phyloP scores from a whole-genome alignment of 2,888 invertebrate species.

The Chromoteleia sp. region DNA sequence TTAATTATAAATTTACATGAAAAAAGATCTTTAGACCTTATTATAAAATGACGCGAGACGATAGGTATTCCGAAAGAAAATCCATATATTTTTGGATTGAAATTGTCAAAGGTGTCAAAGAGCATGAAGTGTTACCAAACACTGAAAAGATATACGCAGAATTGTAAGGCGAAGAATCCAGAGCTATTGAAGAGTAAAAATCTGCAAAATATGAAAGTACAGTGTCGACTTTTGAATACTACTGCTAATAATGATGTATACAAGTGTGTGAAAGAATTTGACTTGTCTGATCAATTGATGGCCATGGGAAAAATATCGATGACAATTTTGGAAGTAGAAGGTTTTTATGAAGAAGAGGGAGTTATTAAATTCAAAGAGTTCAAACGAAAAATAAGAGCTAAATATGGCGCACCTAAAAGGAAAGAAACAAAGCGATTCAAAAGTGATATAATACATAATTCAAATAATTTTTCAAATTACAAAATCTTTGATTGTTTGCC shows the following conservation, averaged over 20 bases:
- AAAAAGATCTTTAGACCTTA: background rate
- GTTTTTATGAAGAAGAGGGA: conserved; percentile 2
- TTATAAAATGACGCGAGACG: background rate
- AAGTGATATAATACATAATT: background rate
- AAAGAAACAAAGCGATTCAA: background rate
- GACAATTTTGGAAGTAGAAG: background rate
- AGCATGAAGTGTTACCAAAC: background rate
- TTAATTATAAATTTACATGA: background rate
- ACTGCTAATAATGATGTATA: background rate
- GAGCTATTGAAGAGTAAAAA: background rate
- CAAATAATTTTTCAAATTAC: too few species aligned
- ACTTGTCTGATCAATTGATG: background rate
- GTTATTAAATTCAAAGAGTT: background rate
- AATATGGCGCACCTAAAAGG: background rate
- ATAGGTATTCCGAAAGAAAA: background rate
- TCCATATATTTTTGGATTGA: conserved; percentile 12
- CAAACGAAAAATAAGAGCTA: background rate
- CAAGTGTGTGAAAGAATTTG: background rate
- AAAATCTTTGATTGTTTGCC: too few species aligned
- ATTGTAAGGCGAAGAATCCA: background rate
- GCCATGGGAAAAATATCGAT: background rate
- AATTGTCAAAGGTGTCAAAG: background rate
- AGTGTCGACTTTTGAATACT: background rate
- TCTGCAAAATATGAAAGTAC: background rate
- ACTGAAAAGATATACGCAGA: background rate